phyloP scores from a whole-genome alignment of 2,888 invertebrate genomes.

The Biston betularia region DNA sequence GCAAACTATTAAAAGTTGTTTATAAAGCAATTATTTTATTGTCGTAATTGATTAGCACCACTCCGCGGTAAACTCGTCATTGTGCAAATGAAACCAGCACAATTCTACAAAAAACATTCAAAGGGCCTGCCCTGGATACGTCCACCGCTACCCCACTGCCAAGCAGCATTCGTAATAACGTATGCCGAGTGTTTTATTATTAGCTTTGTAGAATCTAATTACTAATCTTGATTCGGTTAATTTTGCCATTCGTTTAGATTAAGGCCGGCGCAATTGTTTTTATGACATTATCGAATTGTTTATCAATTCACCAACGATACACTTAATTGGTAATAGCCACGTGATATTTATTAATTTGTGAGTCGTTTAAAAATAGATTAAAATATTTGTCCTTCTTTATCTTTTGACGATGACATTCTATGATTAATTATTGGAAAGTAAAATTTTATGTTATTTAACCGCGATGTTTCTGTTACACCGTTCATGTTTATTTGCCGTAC shows the following conservation, averaged over 20 bases:
- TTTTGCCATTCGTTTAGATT: slow-evolving; percentile 30
- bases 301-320: slow-evolving; percentile 8
- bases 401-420: too few species aligned
- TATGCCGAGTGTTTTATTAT: slow-evolving; percentile 33
- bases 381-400: too few species aligned
- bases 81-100: neutral
- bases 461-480: neutral
- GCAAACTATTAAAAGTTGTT: too few species aligned
- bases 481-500: neutral
- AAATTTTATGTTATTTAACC: neutral
- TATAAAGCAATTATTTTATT: too few species aligned
- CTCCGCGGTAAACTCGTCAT: neutral
- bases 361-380: too few species aligned
- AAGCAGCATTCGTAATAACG: slow-evolving; percentile 29
- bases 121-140: neutral
- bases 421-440: too few species aligned
- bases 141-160: slow-evolving; percentile 9
- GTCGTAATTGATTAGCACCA: too few species aligned
- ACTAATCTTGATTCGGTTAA: slow-evolving; percentile 31
- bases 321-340: slow-evolving; percentile 1
- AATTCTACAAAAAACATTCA: too few species aligned
- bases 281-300: slow-evolving; percentile 24
- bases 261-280: slow-evolving; percentile 25
- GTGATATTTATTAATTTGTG: neutral
- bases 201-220: slow-evolving; percentile 31